phyloP scores from a whole-genome alignment of 2,113 vertebrate species.

The Orientallactaga bullata region DNA sequence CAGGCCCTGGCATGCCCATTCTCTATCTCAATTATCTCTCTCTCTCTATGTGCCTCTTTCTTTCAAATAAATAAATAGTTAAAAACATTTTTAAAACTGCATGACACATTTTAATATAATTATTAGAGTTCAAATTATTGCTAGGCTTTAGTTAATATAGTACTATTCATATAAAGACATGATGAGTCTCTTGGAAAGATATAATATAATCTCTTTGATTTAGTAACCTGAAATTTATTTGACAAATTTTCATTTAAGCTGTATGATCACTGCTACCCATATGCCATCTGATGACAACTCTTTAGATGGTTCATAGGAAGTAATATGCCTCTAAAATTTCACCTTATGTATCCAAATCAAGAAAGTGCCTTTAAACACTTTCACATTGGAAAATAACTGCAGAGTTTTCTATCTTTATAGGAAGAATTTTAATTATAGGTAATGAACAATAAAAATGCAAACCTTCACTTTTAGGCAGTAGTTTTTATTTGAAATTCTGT shows the following conservation, averaged over 20 bases:
- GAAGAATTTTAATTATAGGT: slow-evolving; percentile 49
- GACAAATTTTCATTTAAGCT: slow-evolving; percentile 64
- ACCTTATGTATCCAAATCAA: slow-evolving; percentile 60
- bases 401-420: slow-evolving; percentile 27
- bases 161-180: slow-evolving; percentile 38
- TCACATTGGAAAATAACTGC: slow-evolving; percentile 27
- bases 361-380: slow-evolving; percentile 43
- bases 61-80: no score
- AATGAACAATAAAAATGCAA: slow-evolving; percentile 33
- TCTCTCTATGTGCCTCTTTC: no score
- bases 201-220: slow-evolving; percentile 55
- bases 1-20: no score
- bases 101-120: background rate
- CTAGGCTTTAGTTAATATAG: background rate
- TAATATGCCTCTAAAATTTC: slow-evolving; percentile 61
- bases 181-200: slow-evolving; percentile 24
- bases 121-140: slow-evolving; percentile 35
- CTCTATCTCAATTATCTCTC: no score
- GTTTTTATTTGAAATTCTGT: background rate
- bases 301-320: slow-evolving; percentile 67
- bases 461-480: background rate
- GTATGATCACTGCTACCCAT: slow-evolving; percentile 66
- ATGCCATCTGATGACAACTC: slow-evolving; percentile 63
- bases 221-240: slow-evolving; percentile 57
- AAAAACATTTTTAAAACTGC: no score